These are phyloP conservation scores for Neodiprion fabricii DNA, from an alignment of 1,140 invertebrate genomes.

Conservation along the genomic window DNA sequence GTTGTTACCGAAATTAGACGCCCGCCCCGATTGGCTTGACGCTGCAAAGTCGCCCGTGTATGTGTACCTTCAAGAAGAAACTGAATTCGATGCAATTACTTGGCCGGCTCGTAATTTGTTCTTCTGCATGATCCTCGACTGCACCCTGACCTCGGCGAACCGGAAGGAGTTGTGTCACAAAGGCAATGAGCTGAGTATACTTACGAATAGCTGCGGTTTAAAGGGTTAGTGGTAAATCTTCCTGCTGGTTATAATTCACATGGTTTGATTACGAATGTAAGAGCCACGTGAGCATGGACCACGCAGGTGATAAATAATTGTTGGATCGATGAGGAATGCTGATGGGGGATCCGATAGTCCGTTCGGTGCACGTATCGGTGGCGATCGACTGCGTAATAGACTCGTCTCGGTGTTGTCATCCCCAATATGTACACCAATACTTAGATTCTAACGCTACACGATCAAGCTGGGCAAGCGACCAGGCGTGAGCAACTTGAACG, in stretches of 20 bases:
- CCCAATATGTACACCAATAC: slow-evolving; percentile 20
- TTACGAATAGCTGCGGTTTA: neutral
- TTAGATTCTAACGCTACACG: neutral
- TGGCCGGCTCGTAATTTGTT: too few species aligned
- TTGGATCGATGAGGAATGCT: slow-evolving; percentile 56
- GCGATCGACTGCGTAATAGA: slow-evolving; percentile 49
- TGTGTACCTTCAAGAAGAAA: too few species aligned
- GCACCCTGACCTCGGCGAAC: slow-evolving; percentile 13
- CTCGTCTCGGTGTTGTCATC: slow-evolving; percentile 46
- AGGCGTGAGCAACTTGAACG: too few species aligned
- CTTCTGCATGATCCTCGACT: too few species aligned
- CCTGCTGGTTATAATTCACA: neutral
- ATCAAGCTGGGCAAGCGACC: too few species aligned
- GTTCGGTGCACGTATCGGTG: slow-evolving; percentile 28
- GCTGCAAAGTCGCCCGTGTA: too few species aligned
- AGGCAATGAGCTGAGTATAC: neutral
- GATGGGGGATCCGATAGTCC: slow-evolving; percentile 47
- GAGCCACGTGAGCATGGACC: slow-evolving; percentile 24
- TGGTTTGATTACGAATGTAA: too few species aligned
- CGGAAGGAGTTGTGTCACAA: neutral
- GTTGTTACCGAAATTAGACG: too few species aligned
- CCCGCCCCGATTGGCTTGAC: too few species aligned
- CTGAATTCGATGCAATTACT: too few species aligned
- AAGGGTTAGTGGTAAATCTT: slow-evolving; percentile 11
- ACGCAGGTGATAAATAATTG: slow-evolving; percentile 55